phyloP scores from a whole-genome alignment of 2,888 invertebrate genomes.

The Drosophila mercatorum region DNA sequence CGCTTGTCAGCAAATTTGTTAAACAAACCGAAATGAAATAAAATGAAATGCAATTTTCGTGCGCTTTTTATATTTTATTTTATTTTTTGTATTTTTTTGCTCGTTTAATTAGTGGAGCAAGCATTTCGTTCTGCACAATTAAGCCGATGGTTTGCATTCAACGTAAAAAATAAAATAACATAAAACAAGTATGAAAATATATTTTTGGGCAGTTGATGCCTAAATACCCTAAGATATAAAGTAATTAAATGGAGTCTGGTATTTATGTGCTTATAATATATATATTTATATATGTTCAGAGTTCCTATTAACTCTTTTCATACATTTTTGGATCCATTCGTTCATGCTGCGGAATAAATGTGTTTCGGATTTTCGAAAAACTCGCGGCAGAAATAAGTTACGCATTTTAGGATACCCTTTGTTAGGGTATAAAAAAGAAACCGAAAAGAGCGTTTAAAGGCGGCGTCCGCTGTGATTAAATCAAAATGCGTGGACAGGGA shows the following conservation, averaged over 20 bases:
- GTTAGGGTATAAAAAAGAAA: slow-evolving; percentile 42
- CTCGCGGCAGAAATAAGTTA: slow-evolving; percentile 4
- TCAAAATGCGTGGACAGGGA: slow-evolving; percentile 70
- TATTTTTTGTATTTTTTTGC: slow-evolving; percentile 20
- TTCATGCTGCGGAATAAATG: slow-evolving; percentile 4
- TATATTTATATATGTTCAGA: not conserved
- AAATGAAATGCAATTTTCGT: slow-evolving; percentile 54
- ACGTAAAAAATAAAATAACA: slow-evolving; percentile 34
- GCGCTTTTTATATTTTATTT: slow-evolving; percentile 5
- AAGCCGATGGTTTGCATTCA: slow-evolving; percentile 72
- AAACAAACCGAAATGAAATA: slow-evolving; percentile 74
- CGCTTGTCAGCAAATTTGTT: slow-evolving; percentile 76
- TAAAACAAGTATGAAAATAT: slow-evolving; percentile 8
- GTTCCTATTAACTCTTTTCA: slow-evolving; percentile 2
- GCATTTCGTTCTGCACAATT: slow-evolving; percentile 71
- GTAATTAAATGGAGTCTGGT: too few species aligned
- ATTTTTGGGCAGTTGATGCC: not conserved
- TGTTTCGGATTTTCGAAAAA: not conserved
- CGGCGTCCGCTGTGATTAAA: slow-evolving; percentile 72
- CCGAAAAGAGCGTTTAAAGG: slow-evolving; percentile 56
- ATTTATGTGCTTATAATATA: not conserved
- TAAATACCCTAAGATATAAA: slow-evolving; percentile 25
- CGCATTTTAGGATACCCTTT: slow-evolving; percentile 13
- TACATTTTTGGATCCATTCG: not conserved
- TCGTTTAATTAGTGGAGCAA: slow-evolving; percentile 74